Evolutionary conservation across 2,797 vertebrate species (phyloP), one percentile per base, ranked within the genome.

Genomic region (Brachyalestes nurse): DNA sequence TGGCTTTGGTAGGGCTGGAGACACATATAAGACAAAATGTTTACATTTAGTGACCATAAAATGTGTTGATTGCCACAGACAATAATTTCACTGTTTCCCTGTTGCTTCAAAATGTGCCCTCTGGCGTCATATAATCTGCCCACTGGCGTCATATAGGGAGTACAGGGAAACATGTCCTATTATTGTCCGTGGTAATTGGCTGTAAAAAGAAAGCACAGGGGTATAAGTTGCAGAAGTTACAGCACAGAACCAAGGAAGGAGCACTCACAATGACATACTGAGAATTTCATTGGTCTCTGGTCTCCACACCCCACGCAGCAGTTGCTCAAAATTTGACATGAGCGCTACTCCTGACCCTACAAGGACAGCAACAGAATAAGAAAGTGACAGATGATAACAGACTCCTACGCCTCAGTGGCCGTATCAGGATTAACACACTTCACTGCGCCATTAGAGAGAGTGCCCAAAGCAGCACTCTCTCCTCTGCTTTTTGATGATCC

Each of bases 201-300:
- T 60, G 58, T 25, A 25, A 51, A 51, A 51, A 51, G 13, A 4
- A 51, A 51, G 13, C 10, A 51, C 3, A 3, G 10, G 12, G 10
- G 10, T 6, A 42, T 5, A 40, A 14, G 34, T 55, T 19, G 2
- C n/a, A 38, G 19, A 58, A 55, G 51, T 5, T n/a, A 51, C 13
- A 5, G 25, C 4, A 28, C 12, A 40, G 12, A 40, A 45, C 2
- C 16, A 9, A 55, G 45, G 62, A 64, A n/a, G 17, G n/a, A 69
- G 28, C 28, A 96, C 98, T 97, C 86, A 99, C 97, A 99, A 99
- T 90, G 97, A 97, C 97, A 99, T 99, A 84, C 92, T 96, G 87
- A 99, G 95, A 86, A 99, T 92, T 92, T 99, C 97, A 0, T 98
- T 99, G 86, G 94, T 96, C 87, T 99, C 98, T 2, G 97, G 98